Conservation (phyloP, 1,140 invertebrate species). For the Ptiloglossa arizonensis region DNA sequence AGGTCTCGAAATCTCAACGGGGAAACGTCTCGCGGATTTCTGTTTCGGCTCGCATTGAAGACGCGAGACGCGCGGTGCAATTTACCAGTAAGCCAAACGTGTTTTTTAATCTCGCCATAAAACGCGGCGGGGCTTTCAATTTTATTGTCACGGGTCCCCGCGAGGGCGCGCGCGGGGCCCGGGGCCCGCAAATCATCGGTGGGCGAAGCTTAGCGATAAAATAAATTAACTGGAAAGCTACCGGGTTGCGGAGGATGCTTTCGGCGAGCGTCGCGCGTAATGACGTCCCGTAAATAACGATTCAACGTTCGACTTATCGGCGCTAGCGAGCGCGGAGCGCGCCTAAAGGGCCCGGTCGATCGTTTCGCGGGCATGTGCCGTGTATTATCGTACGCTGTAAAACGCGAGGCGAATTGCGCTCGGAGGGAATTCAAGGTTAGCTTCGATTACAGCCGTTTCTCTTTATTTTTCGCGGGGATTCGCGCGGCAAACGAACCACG, state of each 20-base stretch:
- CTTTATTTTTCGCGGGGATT: too few species aligned
- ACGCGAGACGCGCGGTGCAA: neutral
- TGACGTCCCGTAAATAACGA: constrained; percentile 73
- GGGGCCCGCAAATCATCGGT: constrained; percentile 56
- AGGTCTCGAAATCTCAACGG: too few species aligned
- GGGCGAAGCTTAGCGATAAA: constrained; percentile 67
- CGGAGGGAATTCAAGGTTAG: too few species aligned
- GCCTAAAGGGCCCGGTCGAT: constrained; percentile 43
- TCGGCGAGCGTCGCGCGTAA: constrained; percentile 61
- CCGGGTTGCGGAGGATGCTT: constrained; percentile 65
- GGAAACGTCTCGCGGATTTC: neutral
- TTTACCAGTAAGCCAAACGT: constrained; percentile 29
- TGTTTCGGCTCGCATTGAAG: neutral
- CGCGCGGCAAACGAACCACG: too few species aligned
- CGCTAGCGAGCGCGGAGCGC: constrained; percentile 7
- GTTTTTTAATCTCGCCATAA: constrained; percentile 52
- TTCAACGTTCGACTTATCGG: constrained; percentile 67
- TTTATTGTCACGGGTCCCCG: constrained; percentile 40
- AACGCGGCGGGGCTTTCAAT: constrained; percentile 48
- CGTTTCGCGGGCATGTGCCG: neutral
- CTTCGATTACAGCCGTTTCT: too few species aligned
- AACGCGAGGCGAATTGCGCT: neutral
- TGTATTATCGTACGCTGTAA: constrained; percentile 8
- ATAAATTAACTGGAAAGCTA: constrained; percentile 74
- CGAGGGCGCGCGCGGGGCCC: constrained; percentile 35